Conservation (phyloP, 2,113 vertebrate genomes). For the Rhinolophus sinicus region DNA sequence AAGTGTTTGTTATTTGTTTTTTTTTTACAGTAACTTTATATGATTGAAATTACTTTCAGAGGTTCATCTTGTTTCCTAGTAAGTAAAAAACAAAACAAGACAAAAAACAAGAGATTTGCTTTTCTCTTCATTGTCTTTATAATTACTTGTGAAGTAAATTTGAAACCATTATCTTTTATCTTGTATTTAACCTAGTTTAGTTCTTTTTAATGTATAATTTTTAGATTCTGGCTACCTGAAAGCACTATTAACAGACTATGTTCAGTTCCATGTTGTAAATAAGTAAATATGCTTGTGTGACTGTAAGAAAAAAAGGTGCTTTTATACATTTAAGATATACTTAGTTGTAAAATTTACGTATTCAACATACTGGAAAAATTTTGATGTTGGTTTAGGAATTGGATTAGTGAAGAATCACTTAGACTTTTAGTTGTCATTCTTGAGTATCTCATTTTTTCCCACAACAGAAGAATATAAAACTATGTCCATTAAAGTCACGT, state of each 20-base stretch:
- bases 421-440: background rate
- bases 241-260: background rate
- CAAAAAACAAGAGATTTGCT: background rate
- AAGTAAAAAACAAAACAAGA: background rate
- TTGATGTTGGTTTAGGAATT: background rate
- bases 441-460: background rate
- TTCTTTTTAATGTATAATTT: background rate
- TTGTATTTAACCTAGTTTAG: background rate
- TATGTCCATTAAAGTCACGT: background rate
- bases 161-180: background rate
- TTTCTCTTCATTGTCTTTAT: background rate
- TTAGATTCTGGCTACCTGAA: background rate
- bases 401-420: constrained; percentile 37
- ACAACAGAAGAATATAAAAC: background rate
- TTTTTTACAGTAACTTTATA: background rate
- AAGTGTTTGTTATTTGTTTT: background rate
- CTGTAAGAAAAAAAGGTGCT: background rate
- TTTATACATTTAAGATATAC: background rate
- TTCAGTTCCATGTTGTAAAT: background rate
- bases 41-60: background rate
- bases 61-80: background rate
- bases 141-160: constrained; percentile 48
- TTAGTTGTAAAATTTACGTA: background rate
- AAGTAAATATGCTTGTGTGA: background rate
- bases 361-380: background rate